Evolutionary conservation across 2,888 invertebrate species (phyloP).

Genomic region (Clanis bilineata): DNA sequence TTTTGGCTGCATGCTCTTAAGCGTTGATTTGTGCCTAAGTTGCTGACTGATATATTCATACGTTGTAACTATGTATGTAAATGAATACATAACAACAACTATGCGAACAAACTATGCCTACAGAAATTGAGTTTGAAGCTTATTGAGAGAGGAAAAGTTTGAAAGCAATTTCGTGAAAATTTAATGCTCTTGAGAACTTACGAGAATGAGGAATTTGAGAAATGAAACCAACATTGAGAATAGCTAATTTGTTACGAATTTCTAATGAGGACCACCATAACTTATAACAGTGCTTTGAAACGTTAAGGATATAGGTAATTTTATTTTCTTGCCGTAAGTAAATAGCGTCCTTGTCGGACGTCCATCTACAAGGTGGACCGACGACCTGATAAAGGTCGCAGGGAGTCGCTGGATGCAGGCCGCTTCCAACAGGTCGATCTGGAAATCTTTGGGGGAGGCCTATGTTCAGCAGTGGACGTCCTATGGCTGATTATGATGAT

Average conservation of each 20-base stretch:
- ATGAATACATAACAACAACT: slow-evolving; percentile 56
- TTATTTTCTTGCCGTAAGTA: neutral
- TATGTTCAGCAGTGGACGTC: too few species aligned
- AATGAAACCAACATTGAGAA: slow-evolving; percentile 71
- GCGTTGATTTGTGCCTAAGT: slow-evolving; percentile 23
- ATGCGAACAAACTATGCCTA: slow-evolving; percentile 67
- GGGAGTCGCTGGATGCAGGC: too few species aligned
- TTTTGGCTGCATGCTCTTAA: too few species aligned
- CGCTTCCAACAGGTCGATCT: too few species aligned
- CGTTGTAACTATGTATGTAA: slow-evolving; percentile 47
- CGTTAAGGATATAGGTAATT: slow-evolving; percentile 27
- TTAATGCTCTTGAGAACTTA: slow-evolving; percentile 73
- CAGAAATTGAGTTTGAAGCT: slow-evolving; percentile 65
- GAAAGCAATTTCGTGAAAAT: slow-evolving; percentile 78
- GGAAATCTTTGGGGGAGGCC: too few species aligned
- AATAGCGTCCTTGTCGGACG: too few species aligned
- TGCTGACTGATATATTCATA: slow-evolving; percentile 28
- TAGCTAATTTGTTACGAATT: slow-evolving; percentile 75
- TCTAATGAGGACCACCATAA: slow-evolving; percentile 56
- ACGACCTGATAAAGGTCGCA: too few species aligned
- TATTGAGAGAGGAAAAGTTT: slow-evolving; percentile 74
- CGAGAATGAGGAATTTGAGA: slow-evolving; percentile 72
- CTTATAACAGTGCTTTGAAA: slow-evolving; percentile 30
- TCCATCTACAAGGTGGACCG: too few species aligned
- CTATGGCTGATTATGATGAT: too few species aligned